Percentiles rank a stretch among this genome's conserved stretches.
phyloP scores from a whole-genome alignment of 2,113 vertebrate species.

The Poeciliopsis prolifica region DNA sequence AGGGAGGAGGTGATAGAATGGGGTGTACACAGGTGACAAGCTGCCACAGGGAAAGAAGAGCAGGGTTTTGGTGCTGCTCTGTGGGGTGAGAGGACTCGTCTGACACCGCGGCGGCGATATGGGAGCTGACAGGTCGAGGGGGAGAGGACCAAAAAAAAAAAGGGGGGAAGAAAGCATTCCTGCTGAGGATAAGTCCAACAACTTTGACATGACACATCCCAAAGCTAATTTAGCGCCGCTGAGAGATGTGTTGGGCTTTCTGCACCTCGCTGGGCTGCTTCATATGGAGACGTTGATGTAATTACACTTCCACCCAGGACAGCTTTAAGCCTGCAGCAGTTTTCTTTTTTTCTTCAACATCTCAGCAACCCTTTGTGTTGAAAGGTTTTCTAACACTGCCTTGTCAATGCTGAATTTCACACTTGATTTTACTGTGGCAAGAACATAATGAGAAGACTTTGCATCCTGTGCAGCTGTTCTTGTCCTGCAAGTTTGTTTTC shows the following conservation, averaged over 20 bases:
- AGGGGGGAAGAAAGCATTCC: conserved; percentile 29
- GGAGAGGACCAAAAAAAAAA: conserved; percentile 1
- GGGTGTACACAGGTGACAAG: conserved; percentile 58
- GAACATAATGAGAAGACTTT: neutral
- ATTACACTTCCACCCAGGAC: conserved; percentile 56
- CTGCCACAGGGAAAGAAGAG: conserved; percentile 45
- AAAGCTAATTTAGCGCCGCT: conserved; percentile 77
- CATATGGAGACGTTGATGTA: conserved; percentile 47
- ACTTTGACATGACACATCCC: conserved; percentile 70
- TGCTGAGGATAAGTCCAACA: conserved; percentile 65
- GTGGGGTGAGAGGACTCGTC: conserved; percentile 55
- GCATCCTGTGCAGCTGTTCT: neutral
- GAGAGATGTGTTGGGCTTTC: conserved; percentile 55
- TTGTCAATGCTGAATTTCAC: conserved; percentile 39
- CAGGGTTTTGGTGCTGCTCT: conserved; percentile 31
- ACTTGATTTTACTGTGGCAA: conserved; percentile 23
- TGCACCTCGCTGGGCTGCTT: conserved; percentile 47
- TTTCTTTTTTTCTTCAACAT: neutral
- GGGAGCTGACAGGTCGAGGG: conserved; percentile 69
- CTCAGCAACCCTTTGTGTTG: conserved; percentile 28
- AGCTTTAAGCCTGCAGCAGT: neutral
- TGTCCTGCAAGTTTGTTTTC: conserved; percentile 1
- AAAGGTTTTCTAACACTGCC: conserved; percentile 46
- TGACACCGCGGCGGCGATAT: conserved; percentile 67
- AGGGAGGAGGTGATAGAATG: conserved; percentile 37